These are phyloP conservation scores for Idaea aversata DNA, from an alignment of 2,888 invertebrate genomes.

Conservation along the genomic window DNA sequence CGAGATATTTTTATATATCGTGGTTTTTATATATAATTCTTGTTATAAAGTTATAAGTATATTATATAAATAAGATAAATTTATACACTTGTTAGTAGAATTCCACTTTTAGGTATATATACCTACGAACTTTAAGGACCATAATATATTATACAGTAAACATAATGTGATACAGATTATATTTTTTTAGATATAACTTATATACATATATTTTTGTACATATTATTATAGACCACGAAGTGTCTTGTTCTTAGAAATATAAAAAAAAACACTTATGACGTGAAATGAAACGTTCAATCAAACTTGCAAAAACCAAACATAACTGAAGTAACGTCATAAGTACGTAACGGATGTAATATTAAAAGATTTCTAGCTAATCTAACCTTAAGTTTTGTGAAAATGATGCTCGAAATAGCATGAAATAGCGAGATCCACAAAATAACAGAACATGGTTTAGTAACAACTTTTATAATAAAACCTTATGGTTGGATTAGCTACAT, in stretches of 20 bases:
- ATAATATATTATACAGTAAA: slow-evolving; percentile 54
- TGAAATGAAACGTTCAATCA: no score
- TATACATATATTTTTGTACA: slow-evolving; percentile 8
- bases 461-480: no score
- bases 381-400: no score
- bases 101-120: neutral
- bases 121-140: slow-evolving; percentile 47
- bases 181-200: slow-evolving; percentile 15
- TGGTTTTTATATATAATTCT: slow-evolving; percentile 13
- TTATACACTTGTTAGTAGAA: slow-evolving; percentile 1
- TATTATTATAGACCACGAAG: slow-evolving; percentile 36
- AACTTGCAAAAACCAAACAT: no score
- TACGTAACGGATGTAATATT: no score
- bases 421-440: no score
- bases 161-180: slow-evolving; percentile 54
- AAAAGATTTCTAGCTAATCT: no score
- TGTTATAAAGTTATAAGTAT: slow-evolving; percentile 31
- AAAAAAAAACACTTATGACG: slow-evolving; percentile 22
- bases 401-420: no score
- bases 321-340: no score
- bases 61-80: slow-evolving; percentile 28
- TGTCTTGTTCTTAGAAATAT: slow-evolving; percentile 55
- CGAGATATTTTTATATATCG: slow-evolving; percentile 13
- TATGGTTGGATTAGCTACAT: no score
- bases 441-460: no score